Conservation (phyloP, 2,797 vertebrate genomes). For the Pitangus sulphuratus region DNA sequence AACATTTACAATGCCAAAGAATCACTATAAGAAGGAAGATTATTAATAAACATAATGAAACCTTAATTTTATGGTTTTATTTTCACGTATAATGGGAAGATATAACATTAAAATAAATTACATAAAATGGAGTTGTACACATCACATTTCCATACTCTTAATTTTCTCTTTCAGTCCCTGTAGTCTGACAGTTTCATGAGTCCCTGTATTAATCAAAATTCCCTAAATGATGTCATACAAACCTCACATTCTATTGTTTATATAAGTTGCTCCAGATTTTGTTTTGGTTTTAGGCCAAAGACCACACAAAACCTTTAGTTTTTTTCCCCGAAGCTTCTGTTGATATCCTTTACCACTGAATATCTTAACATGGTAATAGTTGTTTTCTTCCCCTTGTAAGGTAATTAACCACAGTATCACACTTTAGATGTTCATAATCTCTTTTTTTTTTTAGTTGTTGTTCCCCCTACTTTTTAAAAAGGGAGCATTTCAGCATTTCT, state of each 20-base stretch:
- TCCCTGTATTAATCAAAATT: conserved; percentile 49
- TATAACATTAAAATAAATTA: neutral
- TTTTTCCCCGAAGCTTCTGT: neutral
- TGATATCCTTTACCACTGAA: conserved; percentile 2
- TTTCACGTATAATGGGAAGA: neutral
- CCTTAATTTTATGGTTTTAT: neutral
- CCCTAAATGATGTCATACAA: conserved; percentile 31
- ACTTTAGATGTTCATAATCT: neutral
- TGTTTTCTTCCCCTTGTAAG: conserved; percentile 5
- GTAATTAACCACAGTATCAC: neutral
- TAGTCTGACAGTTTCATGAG: neutral
- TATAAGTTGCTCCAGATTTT: conserved; percentile 61
- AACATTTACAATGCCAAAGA: neutral
- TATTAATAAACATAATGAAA: neutral
- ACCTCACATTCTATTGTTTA: conserved; percentile 42
- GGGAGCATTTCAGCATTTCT: neutral
- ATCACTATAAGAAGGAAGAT: neutral
- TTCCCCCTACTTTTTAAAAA: neutral
- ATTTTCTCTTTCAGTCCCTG: neutral
- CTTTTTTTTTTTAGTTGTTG: neutral
- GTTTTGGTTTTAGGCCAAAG: conserved; percentile 1
- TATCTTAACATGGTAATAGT: neutral
- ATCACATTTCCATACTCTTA: neutral
- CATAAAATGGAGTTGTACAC: neutral
- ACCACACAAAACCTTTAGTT: conserved; percentile 58